These are phyloP conservation scores for Bambusicola thoracicus DNA, from an alignment of 2,113 vertebrate genomes.

Conservation along the genomic window DNA sequence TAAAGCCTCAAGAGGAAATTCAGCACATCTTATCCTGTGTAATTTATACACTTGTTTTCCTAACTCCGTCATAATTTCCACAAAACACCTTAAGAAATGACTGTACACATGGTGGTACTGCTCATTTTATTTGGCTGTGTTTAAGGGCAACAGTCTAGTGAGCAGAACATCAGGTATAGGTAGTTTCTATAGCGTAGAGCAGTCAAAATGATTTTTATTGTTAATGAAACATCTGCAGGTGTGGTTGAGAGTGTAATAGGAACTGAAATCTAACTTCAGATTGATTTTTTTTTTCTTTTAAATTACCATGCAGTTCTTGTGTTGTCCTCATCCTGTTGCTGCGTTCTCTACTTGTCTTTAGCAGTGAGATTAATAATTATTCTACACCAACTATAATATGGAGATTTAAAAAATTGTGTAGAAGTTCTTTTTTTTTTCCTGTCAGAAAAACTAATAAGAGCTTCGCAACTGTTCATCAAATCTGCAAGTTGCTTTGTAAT, in stretches of 20 bases:
- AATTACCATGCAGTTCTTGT: not conserved
- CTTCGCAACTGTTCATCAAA: not conserved
- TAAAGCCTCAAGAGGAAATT: not conserved
- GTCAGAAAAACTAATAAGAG: not conserved
- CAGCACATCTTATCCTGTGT: not conserved
- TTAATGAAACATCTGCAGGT: not conserved
- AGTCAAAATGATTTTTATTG: not conserved
- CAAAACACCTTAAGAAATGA: not conserved
- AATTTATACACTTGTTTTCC: conserved; percentile 5
- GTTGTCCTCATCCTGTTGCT: not conserved
- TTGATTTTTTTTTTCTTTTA: not conserved
- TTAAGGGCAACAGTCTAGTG: not conserved
- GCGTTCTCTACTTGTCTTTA: not conserved
- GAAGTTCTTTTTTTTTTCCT: not conserved
- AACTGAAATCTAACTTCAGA: not conserved
- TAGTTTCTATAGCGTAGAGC: not conserved
- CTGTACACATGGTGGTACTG: not conserved
- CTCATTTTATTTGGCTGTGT: not conserved
- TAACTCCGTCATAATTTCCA: not conserved
- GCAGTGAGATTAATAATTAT: not conserved
- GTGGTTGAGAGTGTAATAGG: not conserved
- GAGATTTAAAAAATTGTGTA: not conserved
- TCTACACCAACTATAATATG: not conserved
- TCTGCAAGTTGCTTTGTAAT: not conserved
- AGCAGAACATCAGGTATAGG: not conserved